These are phyloP conservation scores for Chelonus insularis DNA, from an alignment of 1,140 invertebrate genomes.

Conservation along the genomic window DNA sequence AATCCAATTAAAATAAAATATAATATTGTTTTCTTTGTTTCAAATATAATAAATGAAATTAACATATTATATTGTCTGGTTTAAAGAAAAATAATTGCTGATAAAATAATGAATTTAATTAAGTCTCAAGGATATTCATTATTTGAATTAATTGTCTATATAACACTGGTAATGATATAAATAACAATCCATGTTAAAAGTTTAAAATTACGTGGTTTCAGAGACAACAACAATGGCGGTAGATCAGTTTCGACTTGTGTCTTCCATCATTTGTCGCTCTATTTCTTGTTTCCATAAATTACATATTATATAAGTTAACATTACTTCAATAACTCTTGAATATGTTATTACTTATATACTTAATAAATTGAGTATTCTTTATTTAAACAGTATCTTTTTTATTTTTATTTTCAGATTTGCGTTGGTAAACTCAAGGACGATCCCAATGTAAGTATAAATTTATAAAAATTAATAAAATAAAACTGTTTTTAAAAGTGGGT, in stretches of 20 bases:
- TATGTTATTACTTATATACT: not conserved
- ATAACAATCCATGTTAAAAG: not conserved
- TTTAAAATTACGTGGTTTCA: slow-evolving; percentile 16
- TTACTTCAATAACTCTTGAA: not conserved
- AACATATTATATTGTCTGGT: too few relatives aligned
- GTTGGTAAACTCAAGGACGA: slow-evolving; percentile 64
- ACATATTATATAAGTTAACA: too few relatives aligned
- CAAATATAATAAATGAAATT: too few relatives aligned
- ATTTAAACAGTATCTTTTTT: not conserved
- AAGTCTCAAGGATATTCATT: too few relatives aligned
- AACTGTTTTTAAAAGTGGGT: too few relatives aligned
- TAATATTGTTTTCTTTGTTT: too few relatives aligned
- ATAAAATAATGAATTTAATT: too few relatives aligned
- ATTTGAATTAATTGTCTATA: not conserved
- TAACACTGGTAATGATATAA: not conserved
- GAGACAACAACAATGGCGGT: slow-evolving; percentile 14
- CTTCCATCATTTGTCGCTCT: slow-evolving; percentile 9
- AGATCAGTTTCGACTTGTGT: slow-evolving; percentile 12
- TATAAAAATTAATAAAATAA: too few relatives aligned
- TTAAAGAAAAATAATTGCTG: too few relatives aligned
- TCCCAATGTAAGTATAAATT: slow-evolving; percentile 65
- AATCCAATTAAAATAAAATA: too few relatives aligned
- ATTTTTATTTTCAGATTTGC: slow-evolving; percentile 60
- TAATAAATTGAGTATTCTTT: not conserved
- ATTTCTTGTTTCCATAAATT: not conserved